A percentile compares a stretch with the other conserved stretches of the same genome.
These are phyloP conservation scores for Clunio marinus DNA, from an alignment of 2,888 invertebrate species.

Conservation along the genomic window DNA sequence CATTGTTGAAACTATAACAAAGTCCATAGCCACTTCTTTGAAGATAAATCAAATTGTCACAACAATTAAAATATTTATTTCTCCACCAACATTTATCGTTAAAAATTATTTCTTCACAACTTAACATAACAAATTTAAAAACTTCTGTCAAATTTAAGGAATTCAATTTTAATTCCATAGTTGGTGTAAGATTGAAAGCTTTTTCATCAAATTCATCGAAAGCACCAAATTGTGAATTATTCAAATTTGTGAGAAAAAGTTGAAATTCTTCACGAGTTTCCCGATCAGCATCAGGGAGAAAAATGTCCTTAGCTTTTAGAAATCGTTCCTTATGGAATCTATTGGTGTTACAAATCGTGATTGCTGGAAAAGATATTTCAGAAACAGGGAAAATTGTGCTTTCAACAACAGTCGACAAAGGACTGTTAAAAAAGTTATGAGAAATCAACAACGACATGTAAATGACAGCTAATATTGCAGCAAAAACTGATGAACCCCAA, in stretches of 20 bases:
- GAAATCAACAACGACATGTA: slow-evolving; percentile 48
- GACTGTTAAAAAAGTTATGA: slow-evolving; percentile 46
- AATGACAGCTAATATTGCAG: slow-evolving; percentile 46
- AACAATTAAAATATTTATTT: slow-evolving; percentile 48
- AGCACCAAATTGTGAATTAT: slow-evolving; percentile 46
- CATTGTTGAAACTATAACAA: slow-evolving; percentile 53
- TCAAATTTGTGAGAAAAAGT: slow-evolving; percentile 44
- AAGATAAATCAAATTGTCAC: slow-evolving; percentile 49
- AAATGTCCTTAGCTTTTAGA: slow-evolving; percentile 40
- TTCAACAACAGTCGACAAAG: slow-evolving; percentile 47
- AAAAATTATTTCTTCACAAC: slow-evolving; percentile 49
- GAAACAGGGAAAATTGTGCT: slow-evolving; percentile 48
- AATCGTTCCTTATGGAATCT: slow-evolving; percentile 42
- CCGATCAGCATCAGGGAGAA: slow-evolving; percentile 44
- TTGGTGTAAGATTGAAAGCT: slow-evolving; percentile 41
- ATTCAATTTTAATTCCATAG: slow-evolving; percentile 43
- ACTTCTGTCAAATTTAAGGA: slow-evolving; percentile 45
- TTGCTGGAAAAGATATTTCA: slow-evolving; percentile 47
- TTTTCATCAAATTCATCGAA: slow-evolving; percentile 45
- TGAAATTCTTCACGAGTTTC: slow-evolving; percentile 43
- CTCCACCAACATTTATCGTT: slow-evolving; percentile 50
- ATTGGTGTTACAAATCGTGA: slow-evolving; percentile 47
- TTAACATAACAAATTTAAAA: slow-evolving; percentile 26
- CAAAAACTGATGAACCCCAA: slow-evolving; percentile 46
- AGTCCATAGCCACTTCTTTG: slow-evolving; percentile 52